phyloP scores from a whole-genome alignment of 2,113 vertebrate species.

The Odocoileus virginianus region DNA sequence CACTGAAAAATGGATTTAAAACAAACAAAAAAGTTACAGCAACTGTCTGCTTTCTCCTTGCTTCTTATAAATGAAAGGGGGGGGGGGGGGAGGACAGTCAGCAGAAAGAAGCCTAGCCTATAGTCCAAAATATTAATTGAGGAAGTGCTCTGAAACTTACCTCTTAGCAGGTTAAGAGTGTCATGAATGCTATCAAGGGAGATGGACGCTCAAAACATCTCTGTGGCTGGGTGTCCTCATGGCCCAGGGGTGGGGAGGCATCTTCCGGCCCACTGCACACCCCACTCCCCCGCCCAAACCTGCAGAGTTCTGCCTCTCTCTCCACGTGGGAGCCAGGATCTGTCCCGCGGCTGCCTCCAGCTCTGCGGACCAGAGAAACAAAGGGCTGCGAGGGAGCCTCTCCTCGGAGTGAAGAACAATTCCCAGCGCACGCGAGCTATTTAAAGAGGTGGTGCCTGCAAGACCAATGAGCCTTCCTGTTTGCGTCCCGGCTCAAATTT shows the following conservation, averaged over 20 bases:
- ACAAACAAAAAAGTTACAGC: constrained; percentile 31
- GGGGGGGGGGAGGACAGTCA: background rate
- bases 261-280: constrained; percentile 33
- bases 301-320: constrained; percentile 37
- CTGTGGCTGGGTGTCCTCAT: constrained; percentile 41
- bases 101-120: background rate
- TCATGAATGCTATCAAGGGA: constrained; percentile 32
- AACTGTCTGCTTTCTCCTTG: constrained; percentile 28
- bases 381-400: constrained; percentile 58
- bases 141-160: constrained; percentile 75
- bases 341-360: constrained; percentile 38
- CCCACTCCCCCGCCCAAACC: background rate
- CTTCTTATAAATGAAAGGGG: constrained; percentile 46
- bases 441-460: constrained; percentile 78
- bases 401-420: constrained; percentile 60
- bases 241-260: constrained; percentile 2
- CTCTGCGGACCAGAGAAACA: constrained; percentile 55
- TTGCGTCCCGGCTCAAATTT: constrained; percentile 80
- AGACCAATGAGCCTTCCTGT: constrained; percentile 83
- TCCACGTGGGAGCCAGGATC: background rate
- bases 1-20: constrained; percentile 51
- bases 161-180: constrained; percentile 44
- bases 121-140: constrained; percentile 20
- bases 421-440: constrained; percentile 71
- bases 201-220: background rate